These are phyloP conservation scores for Drosophila tripunctata DNA, from an alignment of 2,888 invertebrate species.

Conservation along the genomic window DNA sequence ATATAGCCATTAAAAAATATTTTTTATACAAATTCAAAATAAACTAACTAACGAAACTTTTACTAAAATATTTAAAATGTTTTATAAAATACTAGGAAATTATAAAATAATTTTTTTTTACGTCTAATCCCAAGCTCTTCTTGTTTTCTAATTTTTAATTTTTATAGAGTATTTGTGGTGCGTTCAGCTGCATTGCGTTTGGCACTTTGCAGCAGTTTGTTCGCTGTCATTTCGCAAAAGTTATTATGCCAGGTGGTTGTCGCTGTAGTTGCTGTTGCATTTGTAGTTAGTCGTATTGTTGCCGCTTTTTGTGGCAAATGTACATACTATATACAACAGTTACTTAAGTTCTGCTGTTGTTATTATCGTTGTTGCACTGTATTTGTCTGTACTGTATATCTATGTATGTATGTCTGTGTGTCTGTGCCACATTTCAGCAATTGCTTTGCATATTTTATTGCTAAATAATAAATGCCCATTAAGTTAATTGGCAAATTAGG, in stretches of 20 bases:
- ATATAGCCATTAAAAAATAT: no score
- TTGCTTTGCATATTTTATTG: constrained; percentile 81
- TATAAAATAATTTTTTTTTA: no score
- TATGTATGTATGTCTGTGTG: constrained; percentile 24
- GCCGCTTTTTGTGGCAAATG: constrained; percentile 30
- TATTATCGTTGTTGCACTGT: constrained; percentile 19
- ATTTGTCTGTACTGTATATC: constrained; percentile 9
- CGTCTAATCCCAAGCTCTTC: no score
- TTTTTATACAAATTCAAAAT: no score
- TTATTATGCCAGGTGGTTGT: constrained; percentile 71
- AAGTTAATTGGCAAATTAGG: constrained; percentile 81
- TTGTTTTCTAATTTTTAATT: no score
- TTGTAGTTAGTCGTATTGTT: constrained; percentile 32
- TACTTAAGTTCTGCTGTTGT: constrained; percentile 53
- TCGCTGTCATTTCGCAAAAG: constrained; percentile 69
- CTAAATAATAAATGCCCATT: constrained; percentile 81
- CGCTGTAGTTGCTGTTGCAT: constrained; percentile 19
- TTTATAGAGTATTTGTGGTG: constrained; percentile 31
- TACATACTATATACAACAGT: constrained; percentile 60
- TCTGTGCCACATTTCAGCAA: constrained; percentile 75
- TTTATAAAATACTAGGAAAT: no score
- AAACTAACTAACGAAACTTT: no score
- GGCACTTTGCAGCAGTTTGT: constrained; percentile 53
- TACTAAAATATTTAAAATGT: no score
- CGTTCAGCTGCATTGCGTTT: constrained; percentile 1